Base-by-base conservation (phyloP, 2,113 vertebrate species). In the Spheniscus mendiculus region DNA sequence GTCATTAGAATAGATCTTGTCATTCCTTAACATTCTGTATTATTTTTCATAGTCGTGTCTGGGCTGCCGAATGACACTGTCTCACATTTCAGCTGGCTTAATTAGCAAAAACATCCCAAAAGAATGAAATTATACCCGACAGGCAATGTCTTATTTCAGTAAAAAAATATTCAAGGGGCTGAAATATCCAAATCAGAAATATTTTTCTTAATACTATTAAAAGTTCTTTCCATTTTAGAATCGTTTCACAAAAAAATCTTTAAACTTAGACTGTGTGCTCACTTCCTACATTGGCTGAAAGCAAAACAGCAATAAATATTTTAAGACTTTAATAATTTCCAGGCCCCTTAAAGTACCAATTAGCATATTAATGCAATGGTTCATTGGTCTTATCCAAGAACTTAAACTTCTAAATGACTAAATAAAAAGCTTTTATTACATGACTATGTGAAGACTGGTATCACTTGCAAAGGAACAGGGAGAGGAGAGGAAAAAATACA, bases 271-370 rank as follows among this genome's bases (percentile, higher is more conserved):
- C 23, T 92, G 21, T 58, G 12, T 40, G 10, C 30, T 93, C 36
- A 52, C 23, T 79, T 81, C 40, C 42, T 87, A 47, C 30, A 95
- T 25, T 87, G 82, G 65, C 36, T 94, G 65, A 96, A 92, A 69
- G 87, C 66, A 92, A 96, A 97, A 70, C 6, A 78, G 74, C 20
- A 96, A 87, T 92, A 91, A 96, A 92, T 81, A 97, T 90, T 90
- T 98, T 94, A 97, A 97, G 80, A 87, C 78, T 96, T 97, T 80
- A 96, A 96, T 95, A 7, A 95, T 59, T 90, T 69, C 27, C 21
- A 80, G 45, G 45, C 23, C 45, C 79, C 42, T 76, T 87, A 70
- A 95, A 91, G 56, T 93, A 87, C 38, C 38, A 96, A 97, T 92
- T 96, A 96, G 52, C 73, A 95, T 92, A 87, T 88, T 96, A 97